phyloP scores from a whole-genome alignment of 2,797 vertebrate species.

The Ptychadena robeensis region DNA sequence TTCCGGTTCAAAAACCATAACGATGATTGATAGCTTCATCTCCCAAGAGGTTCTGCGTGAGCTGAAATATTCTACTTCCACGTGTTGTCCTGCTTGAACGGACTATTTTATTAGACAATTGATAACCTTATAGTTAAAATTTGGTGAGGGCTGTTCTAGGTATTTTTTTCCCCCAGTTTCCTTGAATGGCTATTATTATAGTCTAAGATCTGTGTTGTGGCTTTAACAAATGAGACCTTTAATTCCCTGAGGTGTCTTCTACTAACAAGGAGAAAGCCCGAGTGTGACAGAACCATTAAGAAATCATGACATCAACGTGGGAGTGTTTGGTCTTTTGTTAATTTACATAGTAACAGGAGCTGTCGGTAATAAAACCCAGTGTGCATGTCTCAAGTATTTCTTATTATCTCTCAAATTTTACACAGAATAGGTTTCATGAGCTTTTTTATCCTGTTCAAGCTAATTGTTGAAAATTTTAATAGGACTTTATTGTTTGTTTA shows the following conservation, averaged over 20 bases:
- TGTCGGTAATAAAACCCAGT: conserved; percentile 21
- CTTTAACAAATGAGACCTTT: conserved; percentile 33
- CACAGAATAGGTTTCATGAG: background rate
- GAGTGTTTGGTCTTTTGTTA: conserved; percentile 9
- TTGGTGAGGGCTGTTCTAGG: background rate
- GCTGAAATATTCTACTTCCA: conserved; percentile 37
- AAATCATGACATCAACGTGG: conserved; percentile 35
- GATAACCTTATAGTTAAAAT: conserved; percentile 26
- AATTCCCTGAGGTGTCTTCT: conserved; percentile 17
- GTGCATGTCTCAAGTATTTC: background rate
- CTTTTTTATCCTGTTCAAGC: background rate
- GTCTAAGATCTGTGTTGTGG: background rate
- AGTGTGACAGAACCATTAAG: conserved; percentile 40
- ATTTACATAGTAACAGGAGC: conserved; percentile 31
- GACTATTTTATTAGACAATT: conserved; percentile 24
- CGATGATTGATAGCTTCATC: conserved; percentile 40
- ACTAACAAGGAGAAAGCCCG: conserved; percentile 36
- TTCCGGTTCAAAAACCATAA: conserved; percentile 36
- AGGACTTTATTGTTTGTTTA: background rate
- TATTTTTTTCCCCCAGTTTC: conserved; percentile 16
- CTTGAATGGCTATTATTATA: conserved; percentile 23
- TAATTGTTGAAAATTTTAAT: background rate
- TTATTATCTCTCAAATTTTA: conserved; percentile 4
- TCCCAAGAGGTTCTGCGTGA: conserved; percentile 50
- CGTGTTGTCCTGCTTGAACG: conserved; percentile 17